Conservation (phyloP, 2,888 invertebrate species). For the Cerastis rubricosa region DNA sequence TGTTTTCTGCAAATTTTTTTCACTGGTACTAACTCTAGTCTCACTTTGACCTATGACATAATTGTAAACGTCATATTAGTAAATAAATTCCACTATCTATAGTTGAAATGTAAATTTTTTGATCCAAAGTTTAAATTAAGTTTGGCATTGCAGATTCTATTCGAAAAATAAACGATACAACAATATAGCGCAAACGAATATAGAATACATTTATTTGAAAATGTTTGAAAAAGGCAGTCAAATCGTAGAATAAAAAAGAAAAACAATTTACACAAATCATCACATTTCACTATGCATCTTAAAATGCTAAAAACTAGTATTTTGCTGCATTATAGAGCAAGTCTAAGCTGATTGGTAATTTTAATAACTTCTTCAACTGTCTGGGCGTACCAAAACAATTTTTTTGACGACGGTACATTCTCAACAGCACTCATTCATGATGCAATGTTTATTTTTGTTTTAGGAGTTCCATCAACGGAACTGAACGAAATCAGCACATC, state of each 20-base stretch:
- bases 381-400: not conserved
- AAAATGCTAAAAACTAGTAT: not conserved
- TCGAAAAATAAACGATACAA: not conserved
- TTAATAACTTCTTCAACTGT: not conserved
- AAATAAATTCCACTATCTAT: not conserved
- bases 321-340: not conserved
- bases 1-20: not conserved
- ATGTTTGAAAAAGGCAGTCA: not conserved
- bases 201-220: not conserved
- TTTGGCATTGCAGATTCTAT: not conserved
- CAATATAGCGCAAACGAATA: not conserved
- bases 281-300: not conserved
- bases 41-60: conserved; percentile 7
- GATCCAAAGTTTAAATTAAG: not conserved
- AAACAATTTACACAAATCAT: not conserved
- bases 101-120: not conserved
- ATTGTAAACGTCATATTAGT: not conserved
- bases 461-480: not conserved
- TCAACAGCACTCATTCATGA: not conserved
- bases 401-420: not conserved
- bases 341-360: not conserved
- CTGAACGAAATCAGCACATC: not conserved
- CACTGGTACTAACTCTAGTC: not conserved
- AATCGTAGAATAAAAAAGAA: not conserved
- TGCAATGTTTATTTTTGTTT: not conserved